Evolutionary conservation across 2,797 vertebrate genomes (phyloP), one percentile per base, ranked within the genome.

Genomic region (Valencia hispanica): DNA sequence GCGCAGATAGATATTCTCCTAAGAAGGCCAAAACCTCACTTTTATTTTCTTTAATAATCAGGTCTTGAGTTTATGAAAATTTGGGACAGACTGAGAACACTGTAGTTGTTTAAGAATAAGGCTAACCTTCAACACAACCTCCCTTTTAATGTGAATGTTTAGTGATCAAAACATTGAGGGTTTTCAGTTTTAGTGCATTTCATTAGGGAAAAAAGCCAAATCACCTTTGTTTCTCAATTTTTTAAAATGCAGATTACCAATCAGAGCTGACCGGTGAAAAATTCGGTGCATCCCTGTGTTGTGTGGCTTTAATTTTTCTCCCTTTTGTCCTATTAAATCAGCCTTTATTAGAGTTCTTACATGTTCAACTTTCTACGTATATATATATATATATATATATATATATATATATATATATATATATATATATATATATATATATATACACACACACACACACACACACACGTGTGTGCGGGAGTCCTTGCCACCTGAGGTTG

Each of bases 301-400:
- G n/a, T 43, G 6, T 43, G 12, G 6, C 59, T 27, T 0, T 61
- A 34, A 5, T 36, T 51, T 36, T 8, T 61, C 5, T 74, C 32
- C 70, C 18, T 61, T 69, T 4, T 73, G 25, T 73, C 27, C 50
- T 20, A 32, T 74, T 30, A 70, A 11, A 53, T 77, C 47, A 41
- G 22, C 71, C 41, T 78, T 65, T 32, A 41, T 75, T 73, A 47
- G 51, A 39, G 73, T 22, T 73, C 57, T 72, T 43, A 63, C 68
- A 61, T 48, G 41, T 73, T 65, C 48, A 72, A 25, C 48, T 48
- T 86, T 55, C 71, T 34, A n/a, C n/a, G n/a, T n/a, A n/a, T n/a
- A n/a, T n/a, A n/a, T n/a, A n/a, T n/a, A n/a, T n/a, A n/a, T n/a
- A n/a, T n/a, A n/a, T n/a, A n/a, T n/a, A n/a, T n/a, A n/a, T n/a